Base-by-base conservation (phyloP, 2,888 invertebrate genomes). In the Chamaedrilus cognettii region DNA sequence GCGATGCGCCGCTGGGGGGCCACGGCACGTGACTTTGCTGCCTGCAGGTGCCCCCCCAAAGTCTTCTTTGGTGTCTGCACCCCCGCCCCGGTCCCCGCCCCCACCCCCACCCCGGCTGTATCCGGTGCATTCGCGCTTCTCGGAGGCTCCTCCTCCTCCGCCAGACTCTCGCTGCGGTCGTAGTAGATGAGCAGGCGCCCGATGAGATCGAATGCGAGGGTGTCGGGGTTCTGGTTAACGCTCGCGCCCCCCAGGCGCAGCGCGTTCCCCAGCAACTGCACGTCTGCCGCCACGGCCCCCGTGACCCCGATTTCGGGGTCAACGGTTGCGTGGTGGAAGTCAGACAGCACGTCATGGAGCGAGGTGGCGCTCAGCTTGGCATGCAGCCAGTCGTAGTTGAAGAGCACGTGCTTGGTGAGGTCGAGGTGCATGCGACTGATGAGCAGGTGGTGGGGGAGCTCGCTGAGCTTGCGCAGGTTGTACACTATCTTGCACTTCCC, bases 371-470 rank as follows among this genome's bases (percentile, higher is more conserved):
- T 91, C 0, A 96, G 86, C 80, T 96, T 97, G 0, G 95, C 94
- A 79, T 95, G 94, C 0, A 98, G 86, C 95, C 96, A 98, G 78
- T 94, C 91, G 81, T 96, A 97, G 84, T 96, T 96, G 84, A 97
- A 98, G 0, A 98, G 87, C 0, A 96, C 95, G 78, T 94, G 89
- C 34, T 91, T 90, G 80, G 94, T 94, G n/a, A 98, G 86, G 82
- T 96, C 96, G 63, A 91, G 90, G 80, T 93, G 93, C 32, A 78
- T 73, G 3, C 69, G 50, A 58, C 75, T 70, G n/a, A 72, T 64
- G 23, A 72, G 55, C 31, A 81, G 71, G 60, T 78, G 75, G 63
- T 71, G 77, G 2, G 81, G 80, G 26, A 82, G 72, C 60, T 79
- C 78, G 19, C 73, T 72, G 69, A 82, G 68, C 68, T 81, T 82